Percentiles rank a stretch among this genome's conserved stretches.
Evolutionary conservation across 2,113 vertebrate genomes (phyloP).

Genomic region (Isurus oxyrinchus): DNA sequence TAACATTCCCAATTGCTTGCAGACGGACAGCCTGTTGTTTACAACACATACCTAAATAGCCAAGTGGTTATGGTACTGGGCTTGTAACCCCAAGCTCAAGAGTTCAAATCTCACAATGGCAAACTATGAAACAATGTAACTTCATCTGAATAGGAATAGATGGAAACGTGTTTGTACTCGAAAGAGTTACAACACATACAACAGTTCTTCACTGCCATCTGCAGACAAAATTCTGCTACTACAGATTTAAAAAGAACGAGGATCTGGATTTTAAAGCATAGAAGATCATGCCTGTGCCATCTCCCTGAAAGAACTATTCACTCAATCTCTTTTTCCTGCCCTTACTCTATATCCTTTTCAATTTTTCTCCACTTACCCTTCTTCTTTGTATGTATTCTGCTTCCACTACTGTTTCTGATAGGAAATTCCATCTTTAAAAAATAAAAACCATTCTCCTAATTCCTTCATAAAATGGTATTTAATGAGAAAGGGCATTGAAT

Average conservation of each 20-base stretch:
- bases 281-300: not conserved
- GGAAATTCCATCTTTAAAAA: not conserved
- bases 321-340: not conserved
- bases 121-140: too few relatives aligned
- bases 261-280: not conserved
- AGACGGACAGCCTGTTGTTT: not conserved
- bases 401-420: not conserved
- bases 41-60: not conserved
- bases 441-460: not conserved
- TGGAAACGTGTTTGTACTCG: too few relatives aligned
- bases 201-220: constrained; percentile 33
- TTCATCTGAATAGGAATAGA: too few relatives aligned
- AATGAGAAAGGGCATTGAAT: not conserved
- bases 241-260: not conserved
- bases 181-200: not conserved
- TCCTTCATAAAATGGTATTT: not conserved
- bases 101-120: too few relatives aligned
- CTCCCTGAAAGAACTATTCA: not conserved
- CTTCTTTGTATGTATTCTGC: not conserved
- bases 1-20: not conserved
- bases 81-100: too few relatives aligned
- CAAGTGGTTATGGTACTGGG: too few relatives aligned
- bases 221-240: not conserved
- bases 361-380: not conserved
- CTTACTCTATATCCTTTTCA: not conserved